Conservation (phyloP, 2,113 vertebrate genomes). For the Felis chaus region DNA sequence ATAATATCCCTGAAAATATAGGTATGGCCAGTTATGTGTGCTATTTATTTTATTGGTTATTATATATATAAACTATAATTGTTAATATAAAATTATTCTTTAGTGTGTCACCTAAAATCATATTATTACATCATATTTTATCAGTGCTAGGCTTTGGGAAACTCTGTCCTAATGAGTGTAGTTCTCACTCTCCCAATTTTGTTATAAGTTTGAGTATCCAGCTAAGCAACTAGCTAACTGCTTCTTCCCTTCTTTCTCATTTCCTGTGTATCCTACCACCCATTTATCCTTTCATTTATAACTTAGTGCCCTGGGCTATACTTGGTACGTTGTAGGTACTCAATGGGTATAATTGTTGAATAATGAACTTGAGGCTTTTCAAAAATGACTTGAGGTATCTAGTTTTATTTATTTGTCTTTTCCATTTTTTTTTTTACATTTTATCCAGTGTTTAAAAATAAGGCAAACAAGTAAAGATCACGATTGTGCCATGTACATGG, state of each 20-base stretch:
- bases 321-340: background rate
- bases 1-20: background rate
- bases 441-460: background rate
- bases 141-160: background rate
- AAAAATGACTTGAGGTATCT: background rate
- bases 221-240: background rate
- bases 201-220: background rate
- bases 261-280: background rate
- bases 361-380: background rate
- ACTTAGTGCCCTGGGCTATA: background rate
- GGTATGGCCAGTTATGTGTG: background rate
- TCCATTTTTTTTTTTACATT: slow-evolving; percentile 7
- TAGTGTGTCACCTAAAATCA: background rate
- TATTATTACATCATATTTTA: background rate
- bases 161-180: background rate
- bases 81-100: background rate
- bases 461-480: background rate
- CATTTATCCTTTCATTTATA: background rate
- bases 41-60: background rate
- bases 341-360: background rate
- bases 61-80: background rate
- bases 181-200: background rate
- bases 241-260: background rate
- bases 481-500: background rate
- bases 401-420: slow-evolving; percentile 18